A percentile compares a stretch with the other conserved stretches of the same genome.
Conservation (phyloP, 2,113 vertebrate genomes). For the Romanogobio albipinnatus region DNA sequence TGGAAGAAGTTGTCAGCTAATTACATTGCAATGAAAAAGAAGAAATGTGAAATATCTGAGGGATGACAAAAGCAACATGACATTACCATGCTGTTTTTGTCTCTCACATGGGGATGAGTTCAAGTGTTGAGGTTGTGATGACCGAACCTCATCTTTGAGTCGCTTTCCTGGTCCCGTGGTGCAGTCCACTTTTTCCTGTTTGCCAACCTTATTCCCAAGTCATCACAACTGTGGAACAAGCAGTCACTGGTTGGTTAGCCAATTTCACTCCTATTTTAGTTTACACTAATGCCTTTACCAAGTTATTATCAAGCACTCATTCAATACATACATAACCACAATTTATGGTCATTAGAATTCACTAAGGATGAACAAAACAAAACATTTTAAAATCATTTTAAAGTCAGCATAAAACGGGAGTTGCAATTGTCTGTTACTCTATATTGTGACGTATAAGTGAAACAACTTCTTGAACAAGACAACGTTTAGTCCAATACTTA, state of each 20-base stretch:
- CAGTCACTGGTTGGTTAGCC: background rate
- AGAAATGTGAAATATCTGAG: background rate
- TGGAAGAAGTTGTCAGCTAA: background rate
- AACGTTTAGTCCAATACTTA: too few species aligned
- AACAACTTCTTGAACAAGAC: too few species aligned
- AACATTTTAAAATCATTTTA: too few species aligned
- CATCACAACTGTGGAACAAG: constrained; percentile 52
- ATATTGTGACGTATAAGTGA: too few species aligned
- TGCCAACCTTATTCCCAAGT: constrained; percentile 51
- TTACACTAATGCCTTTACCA: background rate
- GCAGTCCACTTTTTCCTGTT: constrained; percentile 55
- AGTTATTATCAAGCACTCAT: background rate
- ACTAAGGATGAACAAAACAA: background rate
- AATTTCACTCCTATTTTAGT: background rate
- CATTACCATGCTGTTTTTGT: background rate
- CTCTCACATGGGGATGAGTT: background rate
- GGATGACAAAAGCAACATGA: background rate
- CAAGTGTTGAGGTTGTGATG: constrained; percentile 45
- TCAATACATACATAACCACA: background rate
- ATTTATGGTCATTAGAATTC: background rate
- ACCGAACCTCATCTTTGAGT: background rate
- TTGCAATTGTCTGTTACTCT: too few species aligned
- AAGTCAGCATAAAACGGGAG: too few species aligned
- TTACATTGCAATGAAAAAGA: background rate
- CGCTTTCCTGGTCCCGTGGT: constrained; percentile 6